Evolutionary conservation across 2,888 invertebrate genomes (phyloP), one percentile per base, ranked within the genome.

Genomic region (Malthinus flaveolus): DNA sequence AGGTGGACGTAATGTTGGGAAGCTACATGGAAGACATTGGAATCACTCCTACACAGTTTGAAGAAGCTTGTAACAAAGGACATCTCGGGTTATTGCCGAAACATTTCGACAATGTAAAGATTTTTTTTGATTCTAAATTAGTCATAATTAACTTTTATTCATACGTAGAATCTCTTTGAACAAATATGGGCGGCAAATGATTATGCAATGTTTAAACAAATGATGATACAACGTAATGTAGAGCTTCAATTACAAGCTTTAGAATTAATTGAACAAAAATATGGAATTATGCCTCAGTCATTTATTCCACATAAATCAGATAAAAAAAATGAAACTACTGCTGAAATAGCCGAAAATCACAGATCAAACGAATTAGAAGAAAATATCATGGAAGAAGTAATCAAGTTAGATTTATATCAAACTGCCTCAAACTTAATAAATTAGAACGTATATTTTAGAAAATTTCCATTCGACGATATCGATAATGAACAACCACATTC

Each of bases 131-230:
- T 7, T 8, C 13, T 7, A 15, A 42, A 42, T 6, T 42, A 23
- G 2, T 5, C 5, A 23, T 3, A 23, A 23, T 23, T 23, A 23
- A 23, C 23, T 23, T 23, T 23, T 23, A 23, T 10, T 7, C 10
- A 54, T 10, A 52, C 56, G 11, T 32, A 86, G 85, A 81, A 80
- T 61, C 75, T 86, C 23, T 84, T 88, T 70, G 88, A 89, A 68
- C 87, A 92, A 82, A 91, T 96, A 59, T 92, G 95, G 91, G 95
- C 96, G 0, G 95, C 95, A 0, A 95, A 95, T 73, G 94, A 96
- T 77, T 91, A 89, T 69, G 87, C 89, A 64, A 90, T 95, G 78
- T 96, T 96, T 75, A 89, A 90, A 56, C 86, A 90, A 62, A 91
- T 96, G 88, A 96, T 96, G 96, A 90, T 89, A 6, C 92, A 94